A percentile compares a stretch with the other conserved stretches of the same genome.
phyloP scores from a whole-genome alignment of 2,113 vertebrate genomes.

The Aldabrachelys gigantea region DNA sequence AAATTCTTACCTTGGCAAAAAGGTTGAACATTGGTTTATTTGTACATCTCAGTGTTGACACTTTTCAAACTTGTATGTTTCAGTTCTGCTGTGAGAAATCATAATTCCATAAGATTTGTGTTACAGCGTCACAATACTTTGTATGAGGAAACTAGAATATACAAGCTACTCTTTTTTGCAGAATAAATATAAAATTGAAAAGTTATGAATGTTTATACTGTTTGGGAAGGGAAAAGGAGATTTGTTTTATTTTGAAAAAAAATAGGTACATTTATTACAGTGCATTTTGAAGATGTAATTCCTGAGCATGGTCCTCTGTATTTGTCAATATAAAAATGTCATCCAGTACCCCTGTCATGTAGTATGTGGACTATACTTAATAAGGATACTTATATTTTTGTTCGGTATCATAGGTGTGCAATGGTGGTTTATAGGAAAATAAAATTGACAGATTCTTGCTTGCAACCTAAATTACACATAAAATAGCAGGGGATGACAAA shows the following conservation, averaged over 20 bases:
- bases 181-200: neutral
- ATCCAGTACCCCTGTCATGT: neutral
- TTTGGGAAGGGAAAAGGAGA: neutral
- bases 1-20: neutral
- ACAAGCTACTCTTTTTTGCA: neutral
- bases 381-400: neutral
- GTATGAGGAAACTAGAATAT: neutral
- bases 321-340: neutral
- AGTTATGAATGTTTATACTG: neutral
- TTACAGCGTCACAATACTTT: accelerated
- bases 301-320: neutral
- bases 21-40: neutral
- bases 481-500: neutral
- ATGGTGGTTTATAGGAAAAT: neutral
- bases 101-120: neutral
- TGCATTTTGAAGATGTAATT: neutral
- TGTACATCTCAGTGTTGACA: neutral
- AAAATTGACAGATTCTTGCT: neutral
- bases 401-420: neutral
- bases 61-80: neutral
- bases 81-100: neutral
- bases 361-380: neutral
- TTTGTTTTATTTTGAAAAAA: neutral
- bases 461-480: neutral
- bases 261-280: neutral